Conservation (phyloP, 2,888 invertebrate species). For the Eledona agricola region DNA sequence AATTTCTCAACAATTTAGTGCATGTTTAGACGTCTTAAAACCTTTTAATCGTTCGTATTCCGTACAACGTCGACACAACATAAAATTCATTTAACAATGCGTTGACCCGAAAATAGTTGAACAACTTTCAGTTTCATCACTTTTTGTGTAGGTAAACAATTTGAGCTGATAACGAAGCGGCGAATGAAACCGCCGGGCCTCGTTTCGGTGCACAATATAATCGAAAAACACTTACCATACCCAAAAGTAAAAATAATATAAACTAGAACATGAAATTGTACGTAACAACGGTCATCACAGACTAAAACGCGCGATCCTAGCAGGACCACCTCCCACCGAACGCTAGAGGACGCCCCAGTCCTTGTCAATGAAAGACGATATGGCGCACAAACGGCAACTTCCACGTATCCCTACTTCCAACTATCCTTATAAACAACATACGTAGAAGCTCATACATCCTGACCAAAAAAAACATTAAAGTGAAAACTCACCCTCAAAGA, state of each 20-base stretch:
- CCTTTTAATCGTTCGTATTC: too few relatives aligned
- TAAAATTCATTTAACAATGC: constrained; percentile 21
- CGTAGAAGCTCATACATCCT: too few relatives aligned
- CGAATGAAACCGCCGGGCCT: constrained; percentile 14
- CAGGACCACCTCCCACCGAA: constrained; percentile 6
- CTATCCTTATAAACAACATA: too few relatives aligned
- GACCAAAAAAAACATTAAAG: too few relatives aligned
- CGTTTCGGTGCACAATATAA: constrained; percentile 2
- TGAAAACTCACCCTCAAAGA: too few relatives aligned
- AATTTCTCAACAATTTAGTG: too few relatives aligned
- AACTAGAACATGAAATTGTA: constrained; percentile 1
- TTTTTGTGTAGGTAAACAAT: constrained; percentile 29
- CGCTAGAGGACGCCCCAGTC: constrained; percentile 16
- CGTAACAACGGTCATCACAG: not conserved
- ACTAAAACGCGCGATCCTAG: not conserved
- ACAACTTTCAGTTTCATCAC: constrained; percentile 29
- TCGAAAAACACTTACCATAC: constrained; percentile 16
- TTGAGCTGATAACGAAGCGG: constrained; percentile 24
- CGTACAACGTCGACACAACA: too few relatives aligned
- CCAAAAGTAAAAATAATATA: too few relatives aligned
- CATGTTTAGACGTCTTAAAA: too few relatives aligned
- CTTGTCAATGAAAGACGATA: constrained; percentile 1
- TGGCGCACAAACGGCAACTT: not conserved
- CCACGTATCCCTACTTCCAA: too few relatives aligned
- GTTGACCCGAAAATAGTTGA: constrained; percentile 28